These are phyloP conservation scores for Neostethus bicornis DNA, from an alignment of 2,797 vertebrate species.

Conservation along the genomic window DNA sequence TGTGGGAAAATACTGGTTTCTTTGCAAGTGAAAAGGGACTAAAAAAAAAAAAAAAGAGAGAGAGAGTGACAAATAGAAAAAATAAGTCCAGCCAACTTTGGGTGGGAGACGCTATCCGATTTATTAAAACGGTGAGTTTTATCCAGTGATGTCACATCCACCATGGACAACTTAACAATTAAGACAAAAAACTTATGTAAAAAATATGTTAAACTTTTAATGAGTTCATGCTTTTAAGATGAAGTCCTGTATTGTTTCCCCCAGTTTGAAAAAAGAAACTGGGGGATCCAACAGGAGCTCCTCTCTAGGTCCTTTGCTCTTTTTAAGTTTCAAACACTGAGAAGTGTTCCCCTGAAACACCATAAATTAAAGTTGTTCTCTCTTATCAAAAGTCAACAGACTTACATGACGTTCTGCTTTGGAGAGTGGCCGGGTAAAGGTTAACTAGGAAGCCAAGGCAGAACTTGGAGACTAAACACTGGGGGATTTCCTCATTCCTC, in stretches of 20 bases:
- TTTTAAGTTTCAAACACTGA: too few species aligned
- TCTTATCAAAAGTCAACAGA: slow-evolving; percentile 72
- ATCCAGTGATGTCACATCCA: slow-evolving; percentile 46
- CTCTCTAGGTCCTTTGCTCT: too few species aligned
- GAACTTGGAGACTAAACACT: slow-evolving; percentile 64
- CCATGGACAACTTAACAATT: slow-evolving; percentile 27
- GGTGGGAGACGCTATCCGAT: slow-evolving; percentile 58
- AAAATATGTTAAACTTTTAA: too few species aligned
- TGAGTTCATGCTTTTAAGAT: too few species aligned
- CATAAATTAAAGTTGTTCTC: slow-evolving; percentile 45
- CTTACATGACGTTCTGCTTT: slow-evolving; percentile 50
- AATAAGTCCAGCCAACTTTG: slow-evolving; percentile 51
- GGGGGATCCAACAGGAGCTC: too few species aligned
- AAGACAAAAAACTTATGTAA: too few species aligned
- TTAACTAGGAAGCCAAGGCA: slow-evolving; percentile 73
- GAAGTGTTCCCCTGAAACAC: slow-evolving; percentile 25
- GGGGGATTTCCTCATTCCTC: slow-evolving; percentile 74
- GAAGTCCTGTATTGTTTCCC: too few species aligned
- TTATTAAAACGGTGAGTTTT: slow-evolving; percentile 28
- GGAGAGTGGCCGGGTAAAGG: slow-evolving; percentile 68
- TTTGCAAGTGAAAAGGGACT: slow-evolving; percentile 41
- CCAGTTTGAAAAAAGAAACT: too few species aligned
- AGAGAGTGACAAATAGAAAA: slow-evolving; percentile 23
- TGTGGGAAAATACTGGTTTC: slow-evolving; percentile 68
- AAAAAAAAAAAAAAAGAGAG: slow-evolving; percentile 37